These are phyloP conservation scores for Calvadosia cruxmelitensis DNA, from an alignment of 30 jellyfish, hydroid and myxozoan species.

Conservation along the genomic window DNA sequence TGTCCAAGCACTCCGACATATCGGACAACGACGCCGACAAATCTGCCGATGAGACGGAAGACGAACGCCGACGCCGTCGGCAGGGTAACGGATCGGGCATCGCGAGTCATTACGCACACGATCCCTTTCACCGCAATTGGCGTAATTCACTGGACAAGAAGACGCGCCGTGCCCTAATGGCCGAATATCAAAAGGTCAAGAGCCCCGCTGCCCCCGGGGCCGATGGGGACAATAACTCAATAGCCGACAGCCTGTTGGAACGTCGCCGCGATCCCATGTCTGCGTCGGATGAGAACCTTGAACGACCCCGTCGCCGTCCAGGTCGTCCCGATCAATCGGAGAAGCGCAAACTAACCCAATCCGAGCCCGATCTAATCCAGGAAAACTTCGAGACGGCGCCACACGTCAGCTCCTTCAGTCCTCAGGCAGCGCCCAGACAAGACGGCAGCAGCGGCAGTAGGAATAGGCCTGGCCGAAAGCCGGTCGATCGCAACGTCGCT, in stretches of 20 bases:
- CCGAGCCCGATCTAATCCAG: conserved; percentile 72
- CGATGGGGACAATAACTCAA: conserved; percentile 35
- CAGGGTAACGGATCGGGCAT: conserved; percentile 48
- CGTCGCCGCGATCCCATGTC: conserved; percentile 3
- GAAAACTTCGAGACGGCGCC: conserved; percentile 36
- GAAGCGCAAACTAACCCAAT: conserved; percentile 70
- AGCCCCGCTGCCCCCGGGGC: conserved; percentile 14
- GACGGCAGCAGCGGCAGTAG: background rate
- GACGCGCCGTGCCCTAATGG: conserved; percentile 62
- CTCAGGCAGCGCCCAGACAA: conserved; percentile 9
- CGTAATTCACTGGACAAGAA: conserved; percentile 85
- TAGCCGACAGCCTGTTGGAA: conserved; percentile 15
- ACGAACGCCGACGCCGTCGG: conserved; percentile 36
- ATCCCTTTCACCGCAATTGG: conserved; percentile 81
- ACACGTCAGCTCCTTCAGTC: conserved; percentile 18
- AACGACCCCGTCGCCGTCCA: conserved; percentile 55
- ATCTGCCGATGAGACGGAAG: conserved; percentile 60
- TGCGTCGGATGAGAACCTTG: conserved; percentile 73
- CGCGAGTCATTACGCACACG: conserved; percentile 89
- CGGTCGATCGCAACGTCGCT: conserved; percentile 60
- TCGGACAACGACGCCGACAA: conserved; percentile 82
- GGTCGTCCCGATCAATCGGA: conserved; percentile 71
- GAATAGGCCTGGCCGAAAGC: conserved; percentile 76
- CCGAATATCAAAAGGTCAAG: conserved; percentile 57
- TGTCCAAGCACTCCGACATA: conserved; percentile 54